phyloP scores from a whole-genome alignment of 2,113 vertebrate genomes.

The Dicerorhinus sumatrensis region DNA sequence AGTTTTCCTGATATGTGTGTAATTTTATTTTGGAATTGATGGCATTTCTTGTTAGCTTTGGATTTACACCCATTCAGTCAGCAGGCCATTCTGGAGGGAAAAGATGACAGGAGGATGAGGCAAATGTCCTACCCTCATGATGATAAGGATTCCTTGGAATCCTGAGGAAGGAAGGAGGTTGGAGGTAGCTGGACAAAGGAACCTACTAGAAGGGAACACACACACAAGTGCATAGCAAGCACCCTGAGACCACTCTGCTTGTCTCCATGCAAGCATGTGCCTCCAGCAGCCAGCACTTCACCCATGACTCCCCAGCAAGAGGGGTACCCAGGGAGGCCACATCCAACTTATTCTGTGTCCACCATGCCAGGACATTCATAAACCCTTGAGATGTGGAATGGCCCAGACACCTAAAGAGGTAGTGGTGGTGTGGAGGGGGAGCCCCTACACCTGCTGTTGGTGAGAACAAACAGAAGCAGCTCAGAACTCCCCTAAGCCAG shows the following conservation, averaged over 20 bases:
- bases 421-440: not conserved
- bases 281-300: not conserved
- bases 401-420: not conserved
- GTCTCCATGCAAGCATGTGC: not conserved
- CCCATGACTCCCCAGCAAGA: not conserved
- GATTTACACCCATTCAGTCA: not conserved
- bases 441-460: not conserved
- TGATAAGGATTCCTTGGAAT: not conserved
- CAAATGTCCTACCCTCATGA: not conserved
- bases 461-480: not conserved
- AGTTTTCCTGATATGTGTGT: not conserved
- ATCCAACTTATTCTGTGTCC: not conserved
- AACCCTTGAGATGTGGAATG: not conserved
- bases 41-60: not conserved
- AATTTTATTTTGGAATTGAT: conserved; percentile 16
- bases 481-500: not conserved
- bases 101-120: not conserved
- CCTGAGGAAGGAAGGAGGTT: not conserved
- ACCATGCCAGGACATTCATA: not conserved
- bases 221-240: not conserved
- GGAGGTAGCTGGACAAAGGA: not conserved
- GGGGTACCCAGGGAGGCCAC: rapidly evolving
- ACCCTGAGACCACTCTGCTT: not conserved
- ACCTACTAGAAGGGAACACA: not conserved
- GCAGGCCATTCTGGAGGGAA: not conserved